Percentiles rank a stretch among this genome's conserved stretches.
These are phyloP conservation scores for Chloroclystis v-ata DNA, from an alignment of 2,888 invertebrate species.

Conservation along the genomic window DNA sequence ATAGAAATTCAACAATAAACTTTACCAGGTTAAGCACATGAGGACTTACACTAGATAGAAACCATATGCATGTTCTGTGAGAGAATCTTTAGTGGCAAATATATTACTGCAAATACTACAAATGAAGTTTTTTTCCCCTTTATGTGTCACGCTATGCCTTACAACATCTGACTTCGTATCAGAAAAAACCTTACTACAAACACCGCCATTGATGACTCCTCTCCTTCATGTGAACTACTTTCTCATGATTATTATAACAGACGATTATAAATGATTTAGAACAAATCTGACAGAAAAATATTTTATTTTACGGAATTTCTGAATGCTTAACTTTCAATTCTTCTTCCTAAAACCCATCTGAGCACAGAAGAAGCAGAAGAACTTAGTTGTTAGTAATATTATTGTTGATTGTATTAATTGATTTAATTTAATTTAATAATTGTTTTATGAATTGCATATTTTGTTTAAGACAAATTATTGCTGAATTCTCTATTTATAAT, in stretches of 20 bases:
- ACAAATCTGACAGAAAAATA: constrained; percentile 52
- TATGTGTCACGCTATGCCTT: constrained; percentile 58
- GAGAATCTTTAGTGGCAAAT: constrained; percentile 60
- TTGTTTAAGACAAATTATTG: no score
- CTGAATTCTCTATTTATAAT: no score
- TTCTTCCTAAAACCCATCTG: constrained; percentile 54
- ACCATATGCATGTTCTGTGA: no score
- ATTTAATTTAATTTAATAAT: no score
- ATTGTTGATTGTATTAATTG: no score
- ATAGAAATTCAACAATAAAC: no score
- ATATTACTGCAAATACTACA: constrained; percentile 49
- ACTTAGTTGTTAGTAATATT: no score
- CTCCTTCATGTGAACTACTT: constrained; percentile 61
- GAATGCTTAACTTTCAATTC: constrained; percentile 46
- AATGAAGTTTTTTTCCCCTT: constrained; percentile 52
- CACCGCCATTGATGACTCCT: constrained; percentile 56
- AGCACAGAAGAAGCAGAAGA: no score
- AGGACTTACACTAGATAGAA: no score
- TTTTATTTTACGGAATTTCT: constrained; percentile 45
- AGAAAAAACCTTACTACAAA: constrained; percentile 60
- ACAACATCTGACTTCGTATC: constrained; percentile 56
- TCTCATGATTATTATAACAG: constrained; percentile 59
- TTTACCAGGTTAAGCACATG: no score
- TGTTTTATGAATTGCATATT: no score
- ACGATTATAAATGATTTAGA: constrained; percentile 56